phyloP scores from a whole-genome alignment of 2,113 vertebrate species.

The Microtus richardsoni region DNA sequence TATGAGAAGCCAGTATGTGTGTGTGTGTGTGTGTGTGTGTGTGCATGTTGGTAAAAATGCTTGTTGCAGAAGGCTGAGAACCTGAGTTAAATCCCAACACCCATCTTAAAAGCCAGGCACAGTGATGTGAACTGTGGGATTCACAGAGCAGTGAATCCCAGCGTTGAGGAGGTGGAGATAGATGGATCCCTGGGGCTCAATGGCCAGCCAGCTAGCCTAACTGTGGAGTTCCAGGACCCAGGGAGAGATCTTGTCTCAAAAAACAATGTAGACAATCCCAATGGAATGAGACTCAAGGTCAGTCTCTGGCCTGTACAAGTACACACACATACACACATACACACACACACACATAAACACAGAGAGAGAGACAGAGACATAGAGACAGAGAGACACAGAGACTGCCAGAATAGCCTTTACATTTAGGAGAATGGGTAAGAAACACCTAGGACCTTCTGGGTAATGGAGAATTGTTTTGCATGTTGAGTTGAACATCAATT shows the following conservation, averaged over 20 bases:
- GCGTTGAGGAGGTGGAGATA: neutral
- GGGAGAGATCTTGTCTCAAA: neutral
- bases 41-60: neutral
- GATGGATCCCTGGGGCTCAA: neutral
- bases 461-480: neutral
- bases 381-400: too few relatives aligned
- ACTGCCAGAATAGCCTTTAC: neutral
- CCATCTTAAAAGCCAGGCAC: neutral
- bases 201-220: neutral
- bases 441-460: neutral
- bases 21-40: neutral
- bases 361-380: too few relatives aligned
- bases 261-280: neutral
- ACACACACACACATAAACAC: neutral
- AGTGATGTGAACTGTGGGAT: neutral
- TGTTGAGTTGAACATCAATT: neutral
- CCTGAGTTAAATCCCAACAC: neutral
- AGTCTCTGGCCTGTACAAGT: neutral
- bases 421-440: neutral
- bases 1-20: neutral
- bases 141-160: neutral
- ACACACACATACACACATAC: neutral
- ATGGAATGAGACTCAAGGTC: neutral
- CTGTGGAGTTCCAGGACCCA: neutral
- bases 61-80: neutral